Conservation (phyloP, 2,113 vertebrate species). For the Choloepus hoffmanni region DNA sequence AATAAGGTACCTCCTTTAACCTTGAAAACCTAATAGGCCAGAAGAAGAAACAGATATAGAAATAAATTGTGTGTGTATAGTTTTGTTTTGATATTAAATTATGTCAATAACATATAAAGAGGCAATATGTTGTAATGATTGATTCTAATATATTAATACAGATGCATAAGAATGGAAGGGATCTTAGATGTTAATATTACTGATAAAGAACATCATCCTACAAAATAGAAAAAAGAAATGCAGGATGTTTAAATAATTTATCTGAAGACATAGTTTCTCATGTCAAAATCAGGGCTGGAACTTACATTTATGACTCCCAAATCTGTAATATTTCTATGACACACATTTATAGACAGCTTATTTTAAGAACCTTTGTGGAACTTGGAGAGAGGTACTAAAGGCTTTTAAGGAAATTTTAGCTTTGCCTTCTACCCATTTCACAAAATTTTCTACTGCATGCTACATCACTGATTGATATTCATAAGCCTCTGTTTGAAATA, state of each 20-base stretch:
- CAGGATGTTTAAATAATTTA: constrained; percentile 16
- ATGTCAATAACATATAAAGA: not conserved
- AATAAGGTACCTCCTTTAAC: not conserved
- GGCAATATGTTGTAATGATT: not conserved
- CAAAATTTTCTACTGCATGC: not conserved
- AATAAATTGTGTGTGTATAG: not conserved
- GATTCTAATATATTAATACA: not conserved
- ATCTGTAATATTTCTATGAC: not conserved
- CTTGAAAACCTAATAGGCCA: not conserved
- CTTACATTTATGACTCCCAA: not conserved
- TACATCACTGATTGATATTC: not conserved
- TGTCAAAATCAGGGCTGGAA: not conserved
- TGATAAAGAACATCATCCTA: not conserved
- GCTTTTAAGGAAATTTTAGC: not conserved
- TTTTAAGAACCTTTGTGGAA: not conserved
- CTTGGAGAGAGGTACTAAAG: not conserved
- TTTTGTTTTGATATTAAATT: not conserved
- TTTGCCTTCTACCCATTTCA: not conserved
- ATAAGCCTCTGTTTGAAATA: not conserved
- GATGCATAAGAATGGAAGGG: not conserved
- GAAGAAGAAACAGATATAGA: not conserved
- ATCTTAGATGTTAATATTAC: not conserved
- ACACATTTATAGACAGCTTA: not conserved
- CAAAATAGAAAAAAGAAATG: not conserved
- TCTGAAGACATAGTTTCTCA: not conserved